phyloP scores from a whole-genome alignment of 2,888 invertebrate genomes.

The Craniophora ligustri region DNA sequence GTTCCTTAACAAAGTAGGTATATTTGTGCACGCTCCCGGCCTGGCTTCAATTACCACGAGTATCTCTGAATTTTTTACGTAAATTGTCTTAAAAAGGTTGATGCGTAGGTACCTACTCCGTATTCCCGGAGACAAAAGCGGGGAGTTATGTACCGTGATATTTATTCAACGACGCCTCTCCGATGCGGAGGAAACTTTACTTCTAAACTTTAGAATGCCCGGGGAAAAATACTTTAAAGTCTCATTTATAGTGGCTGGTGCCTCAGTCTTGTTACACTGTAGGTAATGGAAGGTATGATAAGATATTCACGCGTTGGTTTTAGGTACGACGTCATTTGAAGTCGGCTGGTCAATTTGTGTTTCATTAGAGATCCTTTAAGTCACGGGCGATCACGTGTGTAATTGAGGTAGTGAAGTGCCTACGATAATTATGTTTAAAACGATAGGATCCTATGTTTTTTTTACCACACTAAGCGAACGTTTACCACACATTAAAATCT shows the following conservation, averaged over 20 bases:
- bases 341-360: constrained; percentile 26
- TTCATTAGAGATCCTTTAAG: too few species aligned
- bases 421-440: too few species aligned
- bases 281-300: constrained; percentile 22
- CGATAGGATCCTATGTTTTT: too few species aligned
- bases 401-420: too few species aligned
- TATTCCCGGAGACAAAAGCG: constrained; percentile 47
- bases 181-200: constrained; percentile 35
- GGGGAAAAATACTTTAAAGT: constrained; percentile 44
- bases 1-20: constrained; percentile 32
- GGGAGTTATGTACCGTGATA: constrained; percentile 61
- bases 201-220: constrained; percentile 53
- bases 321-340: constrained; percentile 27
- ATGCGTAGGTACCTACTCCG: constrained; percentile 45
- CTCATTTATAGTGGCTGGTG: constrained; percentile 44
- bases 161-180: constrained; percentile 59
- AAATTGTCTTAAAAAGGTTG: constrained; percentile 52
- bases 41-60: constrained; percentile 51
- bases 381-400: too few species aligned
- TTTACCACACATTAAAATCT: too few species aligned
- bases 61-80: constrained; percentile 52
- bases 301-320: constrained; percentile 38
- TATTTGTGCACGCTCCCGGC: constrained; percentile 32
- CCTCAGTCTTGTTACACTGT: constrained; percentile 22
- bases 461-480: too few species aligned